Base-by-base conservation (phyloP, 2,797 vertebrate species). In the Columba guinea region DNA sequence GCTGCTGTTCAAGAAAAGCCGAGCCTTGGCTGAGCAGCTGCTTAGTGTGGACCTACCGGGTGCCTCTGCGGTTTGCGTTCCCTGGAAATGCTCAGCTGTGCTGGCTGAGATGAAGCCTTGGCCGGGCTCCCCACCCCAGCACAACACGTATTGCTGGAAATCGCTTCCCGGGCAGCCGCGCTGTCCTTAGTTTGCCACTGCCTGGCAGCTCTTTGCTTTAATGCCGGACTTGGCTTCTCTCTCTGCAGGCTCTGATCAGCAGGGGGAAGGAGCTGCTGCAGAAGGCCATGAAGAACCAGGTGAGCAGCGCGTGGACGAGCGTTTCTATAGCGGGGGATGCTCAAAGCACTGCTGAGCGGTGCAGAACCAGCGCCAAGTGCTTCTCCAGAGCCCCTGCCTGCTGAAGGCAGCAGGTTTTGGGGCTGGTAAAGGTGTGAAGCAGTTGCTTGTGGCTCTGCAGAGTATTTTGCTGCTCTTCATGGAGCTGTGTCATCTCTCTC, bases 231-330 rank as follows among this genome's bases (percentile, higher is more conserved):
- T 28, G 32, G 63, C 34, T 67, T 34, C 56, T 93, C 67, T 92
- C 70, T 68, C 68, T 13, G 3, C 97, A 99, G 98, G 96, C 82
- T 9, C 98, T 98, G 89, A 95, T 98, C 90, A 99, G 99, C 95
- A 97, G 98, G 69, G 99, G 99, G 14, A 99, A 98, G 95, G 98
- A 98, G n/a, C 96, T 99, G 37, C 97, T 99, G 70, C 98, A 98
- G 97, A 99, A 98, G 97, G 99, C 98, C 79, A 98, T 99, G 77
- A 97, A 97, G 93, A 99, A 98, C 84, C 98, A 98, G 92, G 99
- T 99, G 93, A 98, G 98, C 97, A 80, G 67, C 11, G 1, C 7
- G 23, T 35, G 60, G 64, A 13, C 3, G 11, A 34, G 52, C 39
- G 74, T 67, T 82, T 37, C 21, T 74, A 15, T 37, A 58, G 53